These are phyloP conservation scores for Rhopalosiphum nymphaeae DNA, from an alignment of 2,888 invertebrate species.

Conservation along the genomic window DNA sequence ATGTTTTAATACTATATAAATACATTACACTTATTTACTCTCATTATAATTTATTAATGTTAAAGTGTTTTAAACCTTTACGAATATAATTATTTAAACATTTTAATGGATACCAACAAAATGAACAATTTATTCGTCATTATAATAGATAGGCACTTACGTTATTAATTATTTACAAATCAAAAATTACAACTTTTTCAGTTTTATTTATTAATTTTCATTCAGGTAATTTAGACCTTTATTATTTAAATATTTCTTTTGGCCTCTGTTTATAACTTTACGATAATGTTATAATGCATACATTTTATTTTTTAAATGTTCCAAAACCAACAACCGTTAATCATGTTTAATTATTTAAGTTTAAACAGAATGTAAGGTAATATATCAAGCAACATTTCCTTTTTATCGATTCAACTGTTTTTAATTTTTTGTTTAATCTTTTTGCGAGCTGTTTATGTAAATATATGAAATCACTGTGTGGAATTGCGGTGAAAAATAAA, in stretches of 20 bases:
- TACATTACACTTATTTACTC: not conserved
- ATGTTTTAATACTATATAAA: not conserved
- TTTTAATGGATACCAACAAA: not conserved
- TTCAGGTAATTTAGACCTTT: not conserved
- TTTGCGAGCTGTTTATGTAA: not conserved
- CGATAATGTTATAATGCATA: not conserved
- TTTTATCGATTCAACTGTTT: not conserved
- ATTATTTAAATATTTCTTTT: not conserved
- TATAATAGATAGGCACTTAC: not conserved
- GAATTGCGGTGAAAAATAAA: not conserved
- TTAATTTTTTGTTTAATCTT: not conserved
- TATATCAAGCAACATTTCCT: not conserved
- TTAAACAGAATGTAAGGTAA: not conserved
- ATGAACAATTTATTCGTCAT: not conserved
- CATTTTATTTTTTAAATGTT: not conserved
- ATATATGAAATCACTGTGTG: not conserved
- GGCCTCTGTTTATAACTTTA: not conserved
- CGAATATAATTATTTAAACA: no score
- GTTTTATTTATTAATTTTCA: not conserved
- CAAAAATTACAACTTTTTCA: not conserved
- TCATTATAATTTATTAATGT: no score
- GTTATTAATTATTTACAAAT: not conserved
- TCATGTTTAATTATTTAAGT: not conserved
- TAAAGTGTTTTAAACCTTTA: no score
- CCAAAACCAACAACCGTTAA: not conserved